A percentile compares a stretch with the other conserved stretches of the same genome.
These are phyloP conservation scores for Drosophila truncata DNA, from an alignment of 1,140 invertebrate species.

Conservation along the genomic window DNA sequence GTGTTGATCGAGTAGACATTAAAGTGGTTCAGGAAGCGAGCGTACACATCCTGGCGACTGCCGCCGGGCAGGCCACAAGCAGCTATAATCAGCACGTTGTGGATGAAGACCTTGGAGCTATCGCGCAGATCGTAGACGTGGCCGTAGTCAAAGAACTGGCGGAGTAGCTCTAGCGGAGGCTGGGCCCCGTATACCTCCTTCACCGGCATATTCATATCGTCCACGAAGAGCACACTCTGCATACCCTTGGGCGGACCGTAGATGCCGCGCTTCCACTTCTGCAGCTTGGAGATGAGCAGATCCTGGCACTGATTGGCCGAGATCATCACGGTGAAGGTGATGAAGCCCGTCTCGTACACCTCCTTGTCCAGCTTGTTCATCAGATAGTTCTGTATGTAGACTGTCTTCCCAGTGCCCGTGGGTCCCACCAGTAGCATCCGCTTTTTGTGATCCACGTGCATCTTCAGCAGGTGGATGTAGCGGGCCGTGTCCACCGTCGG, in stretches of 20 bases:
- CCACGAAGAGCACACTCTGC: slow-evolving; percentile 93
- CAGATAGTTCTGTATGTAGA: slow-evolving; percentile 94
- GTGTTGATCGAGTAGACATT: slow-evolving; percentile 94
- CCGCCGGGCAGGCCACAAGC: slow-evolving; percentile 96
- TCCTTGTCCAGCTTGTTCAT: slow-evolving; percentile 92
- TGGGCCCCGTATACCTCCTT: slow-evolving; percentile 95
- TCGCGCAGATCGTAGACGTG: slow-evolving; percentile 96
- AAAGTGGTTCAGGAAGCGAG: slow-evolving; percentile 94
- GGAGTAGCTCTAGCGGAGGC: slow-evolving; percentile 94
- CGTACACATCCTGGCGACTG: slow-evolving; percentile 93
- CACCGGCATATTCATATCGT: slow-evolving; percentile 97
- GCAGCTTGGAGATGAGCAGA: slow-evolving; percentile 91
- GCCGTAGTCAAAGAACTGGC: slow-evolving; percentile 95
- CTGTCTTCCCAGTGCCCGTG: slow-evolving; percentile 97
- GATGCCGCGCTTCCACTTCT: slow-evolving; percentile 91
- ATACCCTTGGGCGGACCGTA: slow-evolving; percentile 93
- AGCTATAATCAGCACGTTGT: slow-evolving; percentile 92
- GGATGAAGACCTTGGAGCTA: slow-evolving; percentile 90
- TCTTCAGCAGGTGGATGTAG: slow-evolving; percentile 89
- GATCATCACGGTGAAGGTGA: slow-evolving; percentile 96
- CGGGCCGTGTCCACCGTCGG: slow-evolving; percentile 95
- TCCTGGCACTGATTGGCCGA: slow-evolving; percentile 95
- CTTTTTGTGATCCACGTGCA: slow-evolving; percentile 89
- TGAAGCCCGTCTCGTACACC: slow-evolving; percentile 91
- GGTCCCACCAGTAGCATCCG: slow-evolving; percentile 94